Evolutionary conservation across 2,797 vertebrate species (phyloP).

Genomic region (Buceros bicornis): DNA sequence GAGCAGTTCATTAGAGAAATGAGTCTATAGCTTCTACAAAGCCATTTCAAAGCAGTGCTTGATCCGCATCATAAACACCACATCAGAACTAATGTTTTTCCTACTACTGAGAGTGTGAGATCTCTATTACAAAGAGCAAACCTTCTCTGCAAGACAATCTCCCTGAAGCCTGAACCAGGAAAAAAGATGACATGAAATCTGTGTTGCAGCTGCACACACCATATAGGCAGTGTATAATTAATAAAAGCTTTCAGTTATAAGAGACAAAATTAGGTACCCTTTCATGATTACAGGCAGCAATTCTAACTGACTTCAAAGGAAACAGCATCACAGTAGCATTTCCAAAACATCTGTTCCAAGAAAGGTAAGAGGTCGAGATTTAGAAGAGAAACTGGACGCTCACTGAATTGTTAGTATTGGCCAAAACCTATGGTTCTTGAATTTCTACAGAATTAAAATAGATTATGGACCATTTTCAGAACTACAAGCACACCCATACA

Average conservation of each 20-base stretch:
- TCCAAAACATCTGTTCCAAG: neutral
- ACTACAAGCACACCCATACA: neutral
- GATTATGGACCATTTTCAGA: neutral
- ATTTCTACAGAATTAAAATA: neutral
- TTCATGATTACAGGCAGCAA: neutral
- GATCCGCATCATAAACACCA: neutral
- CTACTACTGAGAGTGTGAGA: neutral
- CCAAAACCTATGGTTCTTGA: neutral
- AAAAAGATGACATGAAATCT: neutral
- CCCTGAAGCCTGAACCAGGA: neutral
- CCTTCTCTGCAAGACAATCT: neutral
- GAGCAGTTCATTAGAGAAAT: neutral
- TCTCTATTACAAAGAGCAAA: neutral
- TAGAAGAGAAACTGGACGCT: neutral
- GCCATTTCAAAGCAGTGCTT: neutral
- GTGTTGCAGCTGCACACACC: neutral
- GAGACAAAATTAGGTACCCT: neutral
- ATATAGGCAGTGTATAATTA: neutral
- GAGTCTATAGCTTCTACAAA: neutral
- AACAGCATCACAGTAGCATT: neutral
- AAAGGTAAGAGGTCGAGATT: neutral
- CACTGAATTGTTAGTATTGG: neutral
- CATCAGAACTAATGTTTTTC: neutral
- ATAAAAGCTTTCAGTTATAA: neutral
- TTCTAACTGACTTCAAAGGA: conserved; percentile 18